Percentiles rank a stretch among this genome's conserved stretches.
phyloP scores from a whole-genome alignment of 1,140 invertebrate species.

The Papilio dardanus region DNA sequence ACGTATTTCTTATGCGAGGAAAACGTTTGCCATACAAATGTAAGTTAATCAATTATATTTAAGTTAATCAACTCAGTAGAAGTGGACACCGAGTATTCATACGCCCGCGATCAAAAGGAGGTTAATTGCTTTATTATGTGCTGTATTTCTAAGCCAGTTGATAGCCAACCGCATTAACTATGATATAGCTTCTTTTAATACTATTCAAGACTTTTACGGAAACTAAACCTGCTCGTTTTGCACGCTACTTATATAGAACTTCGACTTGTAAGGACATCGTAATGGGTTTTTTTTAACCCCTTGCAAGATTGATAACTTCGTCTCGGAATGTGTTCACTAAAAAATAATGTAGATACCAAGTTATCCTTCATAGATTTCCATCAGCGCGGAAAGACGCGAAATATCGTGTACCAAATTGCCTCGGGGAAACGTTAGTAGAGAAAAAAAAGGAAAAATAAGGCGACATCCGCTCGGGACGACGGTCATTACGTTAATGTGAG shows the following conservation, averaged over 20 bases:
- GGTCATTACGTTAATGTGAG: conserved; percentile 81
- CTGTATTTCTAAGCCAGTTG: conserved; percentile 6
- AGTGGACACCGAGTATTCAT: conserved; percentile 19
- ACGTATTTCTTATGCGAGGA: neutral
- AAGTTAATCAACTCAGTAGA: neutral
- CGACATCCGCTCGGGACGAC: conserved; percentile 75
- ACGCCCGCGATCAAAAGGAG: neutral
- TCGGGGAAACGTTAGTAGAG: conserved; percentile 56
- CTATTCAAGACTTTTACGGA: neutral
- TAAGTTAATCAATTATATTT: neutral
- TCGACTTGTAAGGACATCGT: conserved; percentile 3
- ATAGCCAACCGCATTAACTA: neutral
- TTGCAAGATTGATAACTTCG: conserved; percentile 55
- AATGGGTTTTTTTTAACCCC: neutral
- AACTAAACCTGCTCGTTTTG: conserved; percentile 3
- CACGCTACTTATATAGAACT: neutral
- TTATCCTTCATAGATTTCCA: conserved; percentile 77
- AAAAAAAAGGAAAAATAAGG: conserved; percentile 77
- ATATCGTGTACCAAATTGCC: conserved; percentile 77
- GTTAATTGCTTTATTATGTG: conserved; percentile 22
- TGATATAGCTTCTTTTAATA: neutral
- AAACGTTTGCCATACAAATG: conserved; percentile 4
- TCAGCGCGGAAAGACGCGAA: conserved; percentile 70
- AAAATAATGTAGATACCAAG: conserved; percentile 55
- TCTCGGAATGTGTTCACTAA: conserved; percentile 53